phyloP scores from a whole-genome alignment of 2,113 vertebrate genomes.

The Rhea pennata region DNA sequence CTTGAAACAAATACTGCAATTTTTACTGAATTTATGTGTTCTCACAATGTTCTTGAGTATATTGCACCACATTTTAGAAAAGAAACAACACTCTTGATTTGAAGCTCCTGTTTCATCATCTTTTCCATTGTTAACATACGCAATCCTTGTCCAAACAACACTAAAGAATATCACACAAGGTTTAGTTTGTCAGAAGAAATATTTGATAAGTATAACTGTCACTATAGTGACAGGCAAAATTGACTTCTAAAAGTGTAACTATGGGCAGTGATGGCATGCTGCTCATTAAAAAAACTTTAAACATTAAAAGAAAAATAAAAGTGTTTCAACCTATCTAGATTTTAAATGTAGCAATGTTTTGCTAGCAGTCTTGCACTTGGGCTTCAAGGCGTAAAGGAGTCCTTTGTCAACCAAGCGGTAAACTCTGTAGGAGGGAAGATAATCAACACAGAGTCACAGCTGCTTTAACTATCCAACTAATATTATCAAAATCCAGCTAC shows the following conservation, averaged over 20 bases:
- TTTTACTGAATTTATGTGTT: background rate
- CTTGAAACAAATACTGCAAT: background rate
- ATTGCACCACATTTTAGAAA: background rate
- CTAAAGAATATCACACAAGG: background rate
- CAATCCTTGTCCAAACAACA: background rate
- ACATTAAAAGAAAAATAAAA: background rate
- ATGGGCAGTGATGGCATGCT: background rate
- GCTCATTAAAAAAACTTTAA: background rate
- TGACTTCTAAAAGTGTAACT: background rate
- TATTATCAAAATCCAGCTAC: background rate
- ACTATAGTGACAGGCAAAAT: background rate
- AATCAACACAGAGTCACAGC: background rate
- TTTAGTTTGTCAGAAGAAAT: background rate
- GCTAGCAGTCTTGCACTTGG: background rate
- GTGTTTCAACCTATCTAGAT: background rate
- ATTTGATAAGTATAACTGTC: background rate
- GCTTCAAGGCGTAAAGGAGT: conserved; percentile 4
- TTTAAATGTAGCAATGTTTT: background rate
- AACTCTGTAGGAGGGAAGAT: background rate
- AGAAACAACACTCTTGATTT: background rate
- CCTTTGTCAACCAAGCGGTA: background rate
- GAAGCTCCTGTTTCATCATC: background rate
- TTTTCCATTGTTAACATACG: background rate
- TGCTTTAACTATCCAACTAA: background rate
- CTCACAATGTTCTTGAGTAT: background rate